Percentiles rank a stretch among this genome's conserved stretches.
Evolutionary conservation across 2,888 invertebrate genomes (phyloP).

Genomic region (Aporophyla nigra): DNA sequence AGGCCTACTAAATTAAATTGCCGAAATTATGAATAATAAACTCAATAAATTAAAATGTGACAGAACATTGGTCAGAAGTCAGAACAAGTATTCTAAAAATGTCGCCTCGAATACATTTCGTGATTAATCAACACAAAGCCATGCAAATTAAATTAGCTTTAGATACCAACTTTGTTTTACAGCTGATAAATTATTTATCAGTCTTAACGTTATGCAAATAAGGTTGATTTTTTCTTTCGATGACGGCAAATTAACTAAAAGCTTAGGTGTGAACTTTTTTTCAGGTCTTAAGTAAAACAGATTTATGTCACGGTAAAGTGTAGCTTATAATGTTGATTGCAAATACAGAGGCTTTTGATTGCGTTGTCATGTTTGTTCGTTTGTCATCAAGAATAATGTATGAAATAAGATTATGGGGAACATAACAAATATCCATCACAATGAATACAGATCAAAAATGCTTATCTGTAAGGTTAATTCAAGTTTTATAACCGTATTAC

Average conservation of each 20-base stretch:
- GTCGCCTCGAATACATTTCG: constrained; percentile 70
- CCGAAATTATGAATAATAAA: constrained; percentile 59
- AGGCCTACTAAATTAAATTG: constrained; percentile 49
- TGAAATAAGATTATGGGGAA: not conserved
- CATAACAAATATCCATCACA: not conserved
- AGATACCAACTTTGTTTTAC: constrained; percentile 16
- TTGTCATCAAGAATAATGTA: constrained; percentile 4
- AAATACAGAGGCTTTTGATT: constrained; percentile 52
- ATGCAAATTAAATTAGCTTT: constrained; percentile 82
- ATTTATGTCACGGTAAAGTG: constrained; percentile 80
- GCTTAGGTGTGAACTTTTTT: constrained; percentile 75
- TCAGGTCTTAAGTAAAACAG: constrained; percentile 73
- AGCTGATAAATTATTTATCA: not conserved
- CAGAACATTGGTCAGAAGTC: constrained; percentile 53
- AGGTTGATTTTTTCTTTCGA: constrained; percentile 22
- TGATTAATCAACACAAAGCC: constrained; percentile 82
- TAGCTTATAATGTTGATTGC: constrained; percentile 53
- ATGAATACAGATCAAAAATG: not conserved
- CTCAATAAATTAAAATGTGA: constrained; percentile 56
- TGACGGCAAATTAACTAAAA: not conserved
- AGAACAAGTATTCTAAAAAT: constrained; percentile 75
- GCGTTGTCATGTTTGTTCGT: constrained; percentile 37
- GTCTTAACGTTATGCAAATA: not conserved
- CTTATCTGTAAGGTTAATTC: not conserved
- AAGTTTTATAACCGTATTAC: too few relatives aligned